These are phyloP conservation scores for Morpho achilles DNA, from an alignment of 2,888 invertebrate genomes.

Conservation along the genomic window DNA sequence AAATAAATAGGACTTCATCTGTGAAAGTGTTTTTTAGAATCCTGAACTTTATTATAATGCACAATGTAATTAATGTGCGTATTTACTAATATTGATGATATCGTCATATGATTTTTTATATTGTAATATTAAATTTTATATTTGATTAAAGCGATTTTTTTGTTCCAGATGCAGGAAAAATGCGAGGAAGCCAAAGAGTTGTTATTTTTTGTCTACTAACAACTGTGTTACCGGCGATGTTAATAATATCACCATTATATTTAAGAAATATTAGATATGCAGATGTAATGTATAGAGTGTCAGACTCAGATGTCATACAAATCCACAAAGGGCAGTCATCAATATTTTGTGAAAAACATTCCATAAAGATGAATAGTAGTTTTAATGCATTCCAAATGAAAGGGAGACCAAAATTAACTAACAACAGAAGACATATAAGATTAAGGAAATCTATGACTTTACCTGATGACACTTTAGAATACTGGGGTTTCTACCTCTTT, in stretches of 20 bases:
- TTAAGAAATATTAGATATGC: constrained; percentile 87
- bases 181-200: constrained; percentile 89
- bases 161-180: constrained; percentile 81
- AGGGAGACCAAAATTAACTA: constrained; percentile 83
- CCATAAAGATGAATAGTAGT: constrained; percentile 85
- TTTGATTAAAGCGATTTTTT: too few relatives aligned
- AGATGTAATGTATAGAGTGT: constrained; percentile 87
- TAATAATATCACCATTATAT: constrained; percentile 88
- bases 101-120: too few relatives aligned
- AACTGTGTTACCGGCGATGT: constrained; percentile 84
- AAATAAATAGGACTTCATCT: too few relatives aligned
- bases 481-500: constrained; percentile 92
- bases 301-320: constrained; percentile 91
- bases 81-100: too few relatives aligned
- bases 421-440: constrained; percentile 85
- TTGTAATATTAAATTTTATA: too few relatives aligned
- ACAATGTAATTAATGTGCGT: too few relatives aligned
- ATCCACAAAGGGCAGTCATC: constrained; percentile 90
- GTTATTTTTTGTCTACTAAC: constrained; percentile 88
- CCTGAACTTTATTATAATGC: too few relatives aligned
- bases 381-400: constrained; percentile 87
- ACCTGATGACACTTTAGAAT: constrained; percentile 91
- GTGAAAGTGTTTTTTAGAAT: too few relatives aligned
- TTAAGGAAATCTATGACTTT: constrained; percentile 90
- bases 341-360: constrained; percentile 89